A percentile compares a stretch with the other conserved stretches of the same genome.
Evolutionary conservation across 2,888 invertebrate genomes (phyloP).

Genomic region (Meandrusa payeni): DNA sequence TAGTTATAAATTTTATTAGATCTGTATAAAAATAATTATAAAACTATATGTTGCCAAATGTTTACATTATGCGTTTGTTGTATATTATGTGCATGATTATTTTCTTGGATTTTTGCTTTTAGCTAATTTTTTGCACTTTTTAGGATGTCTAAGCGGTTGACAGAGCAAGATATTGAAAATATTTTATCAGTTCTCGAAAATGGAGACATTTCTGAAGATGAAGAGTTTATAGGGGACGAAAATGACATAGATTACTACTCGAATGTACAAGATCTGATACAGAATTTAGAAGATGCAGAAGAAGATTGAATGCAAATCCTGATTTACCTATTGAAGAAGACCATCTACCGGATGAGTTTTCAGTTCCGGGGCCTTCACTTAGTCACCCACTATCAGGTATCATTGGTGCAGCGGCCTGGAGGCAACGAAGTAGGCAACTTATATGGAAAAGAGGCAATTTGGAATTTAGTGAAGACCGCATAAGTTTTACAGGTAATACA

Average conservation of each 20-base stretch:
- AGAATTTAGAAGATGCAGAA: slow-evolving; percentile 23
- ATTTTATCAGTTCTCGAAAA: slow-evolving; percentile 22
- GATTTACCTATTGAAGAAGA: slow-evolving; percentile 23
- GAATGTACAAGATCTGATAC: slow-evolving; percentile 21
- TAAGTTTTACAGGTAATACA: slow-evolving; percentile 25
- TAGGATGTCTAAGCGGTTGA: no score
- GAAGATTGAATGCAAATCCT: slow-evolving; percentile 24
- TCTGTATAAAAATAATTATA: no score
- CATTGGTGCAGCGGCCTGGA: slow-evolving; percentile 24
- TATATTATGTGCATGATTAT: no score
- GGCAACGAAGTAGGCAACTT: slow-evolving; percentile 22
- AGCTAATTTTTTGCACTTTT: no score
- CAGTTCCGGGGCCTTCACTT: slow-evolving; percentile 19
- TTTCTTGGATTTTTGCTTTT: no score
- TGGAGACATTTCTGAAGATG: slow-evolving; percentile 25
- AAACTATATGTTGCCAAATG: no score
- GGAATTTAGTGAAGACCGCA: slow-evolving; percentile 24
- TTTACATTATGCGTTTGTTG: no score
- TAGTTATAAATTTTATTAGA: no score
- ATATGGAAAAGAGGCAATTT: slow-evolving; percentile 21
- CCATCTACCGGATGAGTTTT: slow-evolving; percentile 16
- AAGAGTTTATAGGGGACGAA: slow-evolving; percentile 20
- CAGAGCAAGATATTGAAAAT: slow-evolving; percentile 26
- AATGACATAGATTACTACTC: slow-evolving; percentile 22
- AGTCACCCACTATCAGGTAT: slow-evolving; percentile 19